Evolutionary conservation across 2,888 invertebrate genomes (phyloP).

Genomic region (Andrena bicolor): DNA sequence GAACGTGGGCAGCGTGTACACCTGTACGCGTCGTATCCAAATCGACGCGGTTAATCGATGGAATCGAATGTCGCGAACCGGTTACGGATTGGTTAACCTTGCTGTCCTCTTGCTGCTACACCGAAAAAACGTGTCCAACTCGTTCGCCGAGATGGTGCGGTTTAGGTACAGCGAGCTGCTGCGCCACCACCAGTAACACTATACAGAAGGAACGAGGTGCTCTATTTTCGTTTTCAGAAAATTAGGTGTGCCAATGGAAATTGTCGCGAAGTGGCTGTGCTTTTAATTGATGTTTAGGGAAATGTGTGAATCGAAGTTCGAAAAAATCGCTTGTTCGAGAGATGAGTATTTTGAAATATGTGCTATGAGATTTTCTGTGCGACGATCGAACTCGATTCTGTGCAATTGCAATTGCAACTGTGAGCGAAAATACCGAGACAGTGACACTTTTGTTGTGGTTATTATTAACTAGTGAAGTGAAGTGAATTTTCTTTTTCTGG

Average conservation of each 20-base stretch:
- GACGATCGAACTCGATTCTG: too few species aligned
- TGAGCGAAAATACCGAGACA: too few species aligned
- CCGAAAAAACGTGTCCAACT: conserved; percentile 49
- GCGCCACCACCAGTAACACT: conserved; percentile 26
- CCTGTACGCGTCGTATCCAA: conserved; percentile 31
- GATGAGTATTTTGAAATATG: too few species aligned
- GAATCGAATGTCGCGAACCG: conserved; percentile 68
- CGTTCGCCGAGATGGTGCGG: conserved; percentile 52
- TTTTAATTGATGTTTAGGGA: too few species aligned
- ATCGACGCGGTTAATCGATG: conserved; percentile 58
- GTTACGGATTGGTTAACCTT: conserved; percentile 63
- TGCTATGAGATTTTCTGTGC: too few species aligned
- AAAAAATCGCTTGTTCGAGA: too few species aligned
- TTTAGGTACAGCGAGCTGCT: conserved; percentile 30
- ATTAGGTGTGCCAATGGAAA: conserved; percentile 14
- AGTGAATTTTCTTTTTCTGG: too few species aligned
- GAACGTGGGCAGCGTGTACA: not conserved
- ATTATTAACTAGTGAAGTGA: too few species aligned
- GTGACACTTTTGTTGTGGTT: too few species aligned
- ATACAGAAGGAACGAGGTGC: conserved; percentile 5
- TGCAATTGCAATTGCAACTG: too few species aligned
- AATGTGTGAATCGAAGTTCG: too few species aligned
- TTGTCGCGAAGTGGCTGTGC: not conserved
- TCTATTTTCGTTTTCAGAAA: conserved; percentile 2
- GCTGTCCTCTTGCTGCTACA: conserved; percentile 28